Percentiles rank a stretch among this genome's conserved stretches.
These are phyloP conservation scores for Netelia virgata DNA, from an alignment of 2,888 invertebrate species.

Conservation along the genomic window DNA sequence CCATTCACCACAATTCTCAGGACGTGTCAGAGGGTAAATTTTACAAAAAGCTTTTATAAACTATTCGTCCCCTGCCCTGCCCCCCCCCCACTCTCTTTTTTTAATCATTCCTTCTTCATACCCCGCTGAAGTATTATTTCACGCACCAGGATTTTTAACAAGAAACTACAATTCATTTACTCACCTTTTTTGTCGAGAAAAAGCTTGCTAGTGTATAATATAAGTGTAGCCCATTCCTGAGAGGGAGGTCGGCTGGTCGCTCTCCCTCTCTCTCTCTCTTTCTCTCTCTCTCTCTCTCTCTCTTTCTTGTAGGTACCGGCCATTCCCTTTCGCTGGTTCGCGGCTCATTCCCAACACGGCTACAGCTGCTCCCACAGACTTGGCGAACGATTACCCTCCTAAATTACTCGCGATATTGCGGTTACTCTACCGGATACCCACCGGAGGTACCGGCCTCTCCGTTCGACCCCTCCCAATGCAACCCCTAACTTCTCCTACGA, in stretches of 20 bases:
- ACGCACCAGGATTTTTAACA: constrained; percentile 25
- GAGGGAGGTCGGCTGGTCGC: background rate
- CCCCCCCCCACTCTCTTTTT: background rate
- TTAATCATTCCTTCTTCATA: background rate
- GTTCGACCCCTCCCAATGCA: constrained; percentile 14
- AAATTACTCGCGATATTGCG: constrained; percentile 77
- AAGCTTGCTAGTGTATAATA: constrained; percentile 27
- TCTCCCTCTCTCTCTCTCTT: background rate
- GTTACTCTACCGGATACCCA: constrained; percentile 63
- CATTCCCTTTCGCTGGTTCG: background rate
- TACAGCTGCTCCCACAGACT: constrained; percentile 42
- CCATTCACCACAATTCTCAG: background rate
- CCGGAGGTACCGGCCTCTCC: constrained; percentile 19
- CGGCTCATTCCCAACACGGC: constrained; percentile 14
- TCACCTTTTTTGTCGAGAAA: constrained; percentile 6
- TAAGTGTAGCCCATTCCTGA: constrained; percentile 16
- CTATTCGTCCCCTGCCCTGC: constrained; percentile 1
- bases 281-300: background rate
- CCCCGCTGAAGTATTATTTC: constrained; percentile 1
- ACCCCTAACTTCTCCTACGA: constrained; percentile 8
- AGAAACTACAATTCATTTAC: constrained; percentile 49
- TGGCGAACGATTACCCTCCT: constrained; percentile 75
- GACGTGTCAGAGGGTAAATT: background rate
- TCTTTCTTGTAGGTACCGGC: background rate
- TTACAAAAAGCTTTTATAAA: constrained; percentile 7